Conservation (phyloP, 1,140 invertebrate species). For the Zaprionus nigranus region DNA sequence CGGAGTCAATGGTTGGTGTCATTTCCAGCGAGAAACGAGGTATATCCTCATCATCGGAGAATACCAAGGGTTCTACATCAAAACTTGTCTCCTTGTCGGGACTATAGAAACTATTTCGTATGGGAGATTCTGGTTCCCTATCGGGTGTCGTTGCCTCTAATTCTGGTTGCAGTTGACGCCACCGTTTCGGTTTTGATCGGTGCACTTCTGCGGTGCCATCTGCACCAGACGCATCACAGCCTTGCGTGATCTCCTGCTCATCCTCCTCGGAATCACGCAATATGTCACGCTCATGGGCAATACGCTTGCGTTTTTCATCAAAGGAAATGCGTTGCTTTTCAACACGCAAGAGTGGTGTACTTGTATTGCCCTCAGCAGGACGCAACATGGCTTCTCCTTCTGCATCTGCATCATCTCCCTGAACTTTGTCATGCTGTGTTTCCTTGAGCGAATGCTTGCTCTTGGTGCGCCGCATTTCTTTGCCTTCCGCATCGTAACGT, state of each 20-base stretch:
- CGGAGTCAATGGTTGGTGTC: conserved; percentile 82
- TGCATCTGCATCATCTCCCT: conserved; percentile 21
- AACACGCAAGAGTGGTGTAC: conserved; percentile 72
- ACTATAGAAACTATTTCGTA: conserved; percentile 87
- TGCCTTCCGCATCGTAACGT: conserved; percentile 58
- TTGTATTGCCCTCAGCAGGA: conserved; percentile 59
- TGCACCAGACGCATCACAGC: neutral
- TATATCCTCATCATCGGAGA: conserved; percentile 88
- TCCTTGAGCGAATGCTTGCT: conserved; percentile 68
- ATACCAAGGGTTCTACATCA: conserved; percentile 88
- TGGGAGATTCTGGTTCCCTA: conserved; percentile 66
- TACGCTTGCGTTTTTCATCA: conserved; percentile 79
- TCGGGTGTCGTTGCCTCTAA: conserved; percentile 46
- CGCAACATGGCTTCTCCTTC: conserved; percentile 49
- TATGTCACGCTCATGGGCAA: conserved; percentile 79
- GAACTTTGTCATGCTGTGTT: conserved; percentile 27
- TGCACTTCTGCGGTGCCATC: neutral
- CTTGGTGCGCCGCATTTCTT: conserved; percentile 68
- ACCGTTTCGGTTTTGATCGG: conserved; percentile 42
- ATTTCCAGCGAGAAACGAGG: conserved; percentile 85
- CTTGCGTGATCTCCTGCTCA: conserved; percentile 40
- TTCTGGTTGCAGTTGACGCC: conserved; percentile 68
- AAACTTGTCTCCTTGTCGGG: conserved; percentile 87
- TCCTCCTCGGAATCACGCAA: conserved; percentile 80
- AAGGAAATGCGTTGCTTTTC: conserved; percentile 82